A percentile compares a stretch with the other conserved stretches of the same genome.
phyloP scores from a whole-genome alignment of 2,797 vertebrate species.

The Urocyon cinereoargenteus region DNA sequence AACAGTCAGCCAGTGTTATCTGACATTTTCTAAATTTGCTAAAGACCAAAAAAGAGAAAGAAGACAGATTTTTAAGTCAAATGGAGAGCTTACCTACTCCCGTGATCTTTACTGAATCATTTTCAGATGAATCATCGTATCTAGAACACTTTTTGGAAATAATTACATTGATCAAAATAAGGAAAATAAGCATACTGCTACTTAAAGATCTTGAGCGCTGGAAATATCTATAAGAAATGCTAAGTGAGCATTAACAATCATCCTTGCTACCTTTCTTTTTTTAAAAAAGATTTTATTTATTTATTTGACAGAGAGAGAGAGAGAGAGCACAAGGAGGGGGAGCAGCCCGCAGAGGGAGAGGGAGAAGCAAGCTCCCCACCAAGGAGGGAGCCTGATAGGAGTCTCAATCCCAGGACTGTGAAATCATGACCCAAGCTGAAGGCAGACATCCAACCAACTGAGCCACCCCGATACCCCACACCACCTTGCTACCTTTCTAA shows the following conservation, averaged over 20 bases:
- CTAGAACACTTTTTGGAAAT: neutral
- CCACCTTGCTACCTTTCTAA: neutral
- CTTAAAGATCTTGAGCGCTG: neutral
- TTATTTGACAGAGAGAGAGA: too few species aligned
- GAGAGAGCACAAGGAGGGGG: too few species aligned
- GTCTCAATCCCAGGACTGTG: too few species aligned
- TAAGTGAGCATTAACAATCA: neutral
- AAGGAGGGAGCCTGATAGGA: too few species aligned
- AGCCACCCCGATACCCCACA: too few species aligned
- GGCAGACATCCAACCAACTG: too few species aligned
- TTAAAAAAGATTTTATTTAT: too few species aligned
- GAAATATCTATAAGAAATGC: neutral
- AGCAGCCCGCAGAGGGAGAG: too few species aligned
- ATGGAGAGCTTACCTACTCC: neutral
- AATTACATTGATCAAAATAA: constrained; percentile 13
- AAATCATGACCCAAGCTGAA: too few species aligned
- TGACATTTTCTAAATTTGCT: neutral
- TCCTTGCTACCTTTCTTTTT: neutral
- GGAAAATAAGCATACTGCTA: neutral
- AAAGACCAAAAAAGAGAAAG: neutral
- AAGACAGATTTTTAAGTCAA: constrained; percentile 30
- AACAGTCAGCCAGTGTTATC: neutral
- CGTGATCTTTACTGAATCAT: neutral
- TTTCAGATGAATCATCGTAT: constrained; percentile 5
- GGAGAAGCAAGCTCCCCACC: too few species aligned